These are phyloP conservation scores for Haemorhous mexicanus DNA, from an alignment of 2,113 vertebrate genomes.

Conservation along the genomic window DNA sequence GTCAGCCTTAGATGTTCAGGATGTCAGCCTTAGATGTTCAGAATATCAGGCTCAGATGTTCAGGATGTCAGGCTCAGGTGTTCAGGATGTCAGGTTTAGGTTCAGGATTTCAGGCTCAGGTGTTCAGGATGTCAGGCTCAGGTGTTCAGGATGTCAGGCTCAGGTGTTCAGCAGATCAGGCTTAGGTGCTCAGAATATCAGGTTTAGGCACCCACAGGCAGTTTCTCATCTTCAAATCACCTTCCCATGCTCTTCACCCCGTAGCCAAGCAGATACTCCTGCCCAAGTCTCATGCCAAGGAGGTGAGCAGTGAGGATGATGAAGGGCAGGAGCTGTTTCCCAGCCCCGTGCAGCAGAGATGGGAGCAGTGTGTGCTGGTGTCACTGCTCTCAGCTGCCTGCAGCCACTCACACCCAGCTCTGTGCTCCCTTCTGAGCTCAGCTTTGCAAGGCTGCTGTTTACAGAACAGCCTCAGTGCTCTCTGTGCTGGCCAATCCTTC, in stretches of 20 bases:
- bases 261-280: background rate
- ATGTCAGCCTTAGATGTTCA: background rate
- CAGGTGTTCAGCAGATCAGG: background rate
- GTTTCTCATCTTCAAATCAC: background rate
- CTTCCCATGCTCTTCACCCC: background rate
- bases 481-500: constrained; percentile 13
- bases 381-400: background rate
- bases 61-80: background rate
- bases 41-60: rapidly evolving
- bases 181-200: background rate
- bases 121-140: background rate
- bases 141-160: background rate
- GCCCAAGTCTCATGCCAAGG: background rate
- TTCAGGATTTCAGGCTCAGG: too few species aligned
- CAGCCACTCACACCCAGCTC: background rate
- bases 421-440: background rate
- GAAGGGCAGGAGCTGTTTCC: background rate
- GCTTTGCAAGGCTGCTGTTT: background rate
- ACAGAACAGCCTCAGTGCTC: background rate
- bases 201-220: background rate
- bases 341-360: background rate
- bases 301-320: background rate
- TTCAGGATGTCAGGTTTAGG: background rate
- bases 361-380: background rate
- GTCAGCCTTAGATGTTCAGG: background rate